Percentiles rank a stretch among this genome's conserved stretches.
Conservation (phyloP, 2,888 invertebrate genomes). For the Actias luna region DNA sequence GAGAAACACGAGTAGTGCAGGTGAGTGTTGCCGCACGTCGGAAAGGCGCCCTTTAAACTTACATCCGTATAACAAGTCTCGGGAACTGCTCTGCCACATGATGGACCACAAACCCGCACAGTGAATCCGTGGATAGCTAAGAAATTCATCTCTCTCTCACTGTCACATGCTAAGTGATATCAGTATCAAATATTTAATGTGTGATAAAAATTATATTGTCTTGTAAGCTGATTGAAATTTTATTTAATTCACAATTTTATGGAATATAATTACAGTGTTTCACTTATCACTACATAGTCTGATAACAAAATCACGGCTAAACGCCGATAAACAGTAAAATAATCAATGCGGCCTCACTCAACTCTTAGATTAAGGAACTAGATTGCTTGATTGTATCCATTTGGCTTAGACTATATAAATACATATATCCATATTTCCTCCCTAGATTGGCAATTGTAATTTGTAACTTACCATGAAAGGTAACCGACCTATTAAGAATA, state of each 20-base stretch:
- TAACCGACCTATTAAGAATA: slow-evolving; percentile 18
- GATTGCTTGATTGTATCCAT: slow-evolving; percentile 22
- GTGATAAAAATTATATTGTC: background rate
- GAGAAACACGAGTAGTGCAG: too few species aligned
- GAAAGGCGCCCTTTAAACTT: too few species aligned
- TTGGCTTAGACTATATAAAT: slow-evolving; percentile 29
- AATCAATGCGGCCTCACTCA: slow-evolving; percentile 24
- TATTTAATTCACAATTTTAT: slow-evolving; percentile 23
- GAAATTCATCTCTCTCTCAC: background rate
- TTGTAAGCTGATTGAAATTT: slow-evolving; percentile 19
- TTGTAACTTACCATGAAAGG: slow-evolving; percentile 32
- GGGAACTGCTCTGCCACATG: too few species aligned
- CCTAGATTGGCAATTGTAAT: slow-evolving; percentile 20
- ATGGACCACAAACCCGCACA: too few species aligned
- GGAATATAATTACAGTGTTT: slow-evolving; percentile 14
- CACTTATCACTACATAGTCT: slow-evolving; percentile 20
- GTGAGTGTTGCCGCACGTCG: too few species aligned
- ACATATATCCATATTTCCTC: slow-evolving; percentile 9
- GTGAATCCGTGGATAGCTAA: too few species aligned
- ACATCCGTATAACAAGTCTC: too few species aligned
- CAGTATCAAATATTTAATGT: background rate
- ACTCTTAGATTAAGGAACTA: slow-evolving; percentile 25
- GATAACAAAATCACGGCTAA: slow-evolving; percentile 28
- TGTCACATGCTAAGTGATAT: background rate
- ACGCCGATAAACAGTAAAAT: slow-evolving; percentile 25